phyloP scores from a whole-genome alignment of 2,113 vertebrate species.

The Suricata suricatta region DNA sequence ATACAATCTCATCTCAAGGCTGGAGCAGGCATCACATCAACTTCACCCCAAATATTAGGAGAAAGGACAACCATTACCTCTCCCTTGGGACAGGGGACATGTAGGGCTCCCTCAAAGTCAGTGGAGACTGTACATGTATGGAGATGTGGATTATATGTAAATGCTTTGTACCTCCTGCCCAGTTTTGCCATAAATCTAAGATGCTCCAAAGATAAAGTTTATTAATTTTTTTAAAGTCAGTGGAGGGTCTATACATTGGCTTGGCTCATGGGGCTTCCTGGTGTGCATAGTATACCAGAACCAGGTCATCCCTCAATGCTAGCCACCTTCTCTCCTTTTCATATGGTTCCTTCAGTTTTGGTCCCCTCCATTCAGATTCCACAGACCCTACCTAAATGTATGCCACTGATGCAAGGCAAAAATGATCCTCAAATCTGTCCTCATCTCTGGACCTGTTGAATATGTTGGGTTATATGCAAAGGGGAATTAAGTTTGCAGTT shows the following conservation, averaged over 20 bases:
- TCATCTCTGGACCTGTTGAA: not conserved
- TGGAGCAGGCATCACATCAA: not conserved
- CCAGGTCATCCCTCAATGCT: fast-evolving
- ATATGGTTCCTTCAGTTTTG: not conserved
- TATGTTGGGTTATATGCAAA: not conserved
- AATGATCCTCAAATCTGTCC: not conserved
- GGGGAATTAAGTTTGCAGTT: not conserved
- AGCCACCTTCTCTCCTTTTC: not conserved
- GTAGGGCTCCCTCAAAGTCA: not conserved
- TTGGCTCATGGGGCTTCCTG: not conserved
- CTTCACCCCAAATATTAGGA: not conserved
- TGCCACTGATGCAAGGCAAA: not conserved
- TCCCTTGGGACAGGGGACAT: not conserved
- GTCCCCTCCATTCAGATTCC: not conserved
- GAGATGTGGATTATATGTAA: not conserved
- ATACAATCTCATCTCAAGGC: not conserved
- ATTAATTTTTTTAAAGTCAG: not conserved
- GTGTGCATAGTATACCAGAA: not conserved
- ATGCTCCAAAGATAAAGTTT: not conserved
- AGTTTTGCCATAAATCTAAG: not conserved
- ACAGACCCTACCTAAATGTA: not conserved
- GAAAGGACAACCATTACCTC: not conserved
- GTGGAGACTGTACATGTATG: not conserved
- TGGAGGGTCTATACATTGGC: not conserved
- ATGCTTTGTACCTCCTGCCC: not conserved